Percentiles rank a stretch among this genome's conserved stretches.
These are phyloP conservation scores for Megalopta genalis DNA, from an alignment of 1,140 invertebrate species.

Conservation along the genomic window DNA sequence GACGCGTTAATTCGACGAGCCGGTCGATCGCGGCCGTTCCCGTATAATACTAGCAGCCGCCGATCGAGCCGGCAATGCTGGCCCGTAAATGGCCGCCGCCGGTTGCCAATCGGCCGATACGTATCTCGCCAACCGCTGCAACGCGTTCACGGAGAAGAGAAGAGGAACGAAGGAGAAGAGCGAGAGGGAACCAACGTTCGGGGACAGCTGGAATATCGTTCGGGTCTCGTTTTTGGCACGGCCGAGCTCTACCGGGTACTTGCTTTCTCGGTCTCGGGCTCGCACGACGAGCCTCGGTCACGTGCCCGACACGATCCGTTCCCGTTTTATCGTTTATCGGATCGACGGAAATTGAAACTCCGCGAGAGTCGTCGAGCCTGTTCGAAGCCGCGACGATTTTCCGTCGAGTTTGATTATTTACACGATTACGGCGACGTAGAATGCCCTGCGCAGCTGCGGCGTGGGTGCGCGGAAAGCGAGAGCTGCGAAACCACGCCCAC, in stretches of 20 bases:
- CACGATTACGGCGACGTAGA: no score
- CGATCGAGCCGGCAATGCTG: neutral
- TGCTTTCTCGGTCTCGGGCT: slow-evolving; percentile 14
- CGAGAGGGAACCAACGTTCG: slow-evolving; percentile 24
- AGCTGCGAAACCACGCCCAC: no score
- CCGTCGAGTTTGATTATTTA: no score
- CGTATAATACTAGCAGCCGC: neutral
- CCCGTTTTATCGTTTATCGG: neutral
- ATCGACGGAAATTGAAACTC: neutral
- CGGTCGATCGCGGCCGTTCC: neutral
- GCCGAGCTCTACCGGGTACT: no score
- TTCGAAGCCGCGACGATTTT: neutral
- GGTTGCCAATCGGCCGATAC: slow-evolving; percentile 5
- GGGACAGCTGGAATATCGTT: slow-evolving; percentile 41
- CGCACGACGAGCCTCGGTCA: neutral
- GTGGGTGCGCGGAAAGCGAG: no score
- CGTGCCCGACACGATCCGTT: neutral
- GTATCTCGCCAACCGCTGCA: slow-evolving; percentile 39
- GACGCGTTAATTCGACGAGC: neutral
- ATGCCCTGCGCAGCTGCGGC: no score
- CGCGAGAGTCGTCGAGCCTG: neutral
- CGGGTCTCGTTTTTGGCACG: slow-evolving; percentile 36
- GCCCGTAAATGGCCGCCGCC: slow-evolving; percentile 11
- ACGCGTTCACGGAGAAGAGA: slow-evolving; percentile 22
- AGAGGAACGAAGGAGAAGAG: slow-evolving; percentile 33